Evolutionary conservation across 2,888 invertebrate species (phyloP), one percentile per base, ranked within the genome.

Genomic region (Acanthoscelides obtectus): DNA sequence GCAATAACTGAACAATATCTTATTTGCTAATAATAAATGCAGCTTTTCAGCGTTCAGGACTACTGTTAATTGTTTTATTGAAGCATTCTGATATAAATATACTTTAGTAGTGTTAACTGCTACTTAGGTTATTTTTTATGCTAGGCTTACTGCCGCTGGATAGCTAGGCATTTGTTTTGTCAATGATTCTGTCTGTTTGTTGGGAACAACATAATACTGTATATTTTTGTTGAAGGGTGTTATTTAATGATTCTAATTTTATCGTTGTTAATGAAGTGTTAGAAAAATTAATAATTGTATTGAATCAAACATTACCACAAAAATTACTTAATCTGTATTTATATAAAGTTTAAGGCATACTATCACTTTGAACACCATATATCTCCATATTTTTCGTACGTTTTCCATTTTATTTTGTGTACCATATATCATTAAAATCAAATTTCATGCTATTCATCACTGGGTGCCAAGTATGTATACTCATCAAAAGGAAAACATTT

Each of bases 391-490:
- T 70, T 71, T 74, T 69, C 22, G 64, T 63, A 70, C 66, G 69
- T 70, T 70, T 71, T 72, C 72, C 71, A 76, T 77, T 76, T 72
- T 19, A 22, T 71, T 77, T 45, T 17, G 76, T 70, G 70, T 67
- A 73, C 75, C 77, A 79, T 78, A 79, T 78, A 75, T 73, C 71
- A 74, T 70, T 63, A 45, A 71, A 75, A 78, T 78, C 76, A 79
- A 78, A 77, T 76, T 73, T 73, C 75, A 75, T 76, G 75, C 74
- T 77, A 78, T 79, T 78, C 75, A 77, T 76, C 77, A 76, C 75
- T 45, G 17, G 45, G 45, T 17, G 45, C 45, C 45, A 45, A 45
- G 45, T 4, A n/a, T n/a, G n/a, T n/a, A n/a, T n/a, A n/a, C n/a
- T n/a, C n/a, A n/a, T n/a, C n/a, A n/a, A n/a, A n/a, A n/a, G n/a